Evolutionary conservation across 1,140 invertebrate species (phyloP), one percentile per base, ranked within the genome.

Genomic region (Drosophila hydei): DNA sequence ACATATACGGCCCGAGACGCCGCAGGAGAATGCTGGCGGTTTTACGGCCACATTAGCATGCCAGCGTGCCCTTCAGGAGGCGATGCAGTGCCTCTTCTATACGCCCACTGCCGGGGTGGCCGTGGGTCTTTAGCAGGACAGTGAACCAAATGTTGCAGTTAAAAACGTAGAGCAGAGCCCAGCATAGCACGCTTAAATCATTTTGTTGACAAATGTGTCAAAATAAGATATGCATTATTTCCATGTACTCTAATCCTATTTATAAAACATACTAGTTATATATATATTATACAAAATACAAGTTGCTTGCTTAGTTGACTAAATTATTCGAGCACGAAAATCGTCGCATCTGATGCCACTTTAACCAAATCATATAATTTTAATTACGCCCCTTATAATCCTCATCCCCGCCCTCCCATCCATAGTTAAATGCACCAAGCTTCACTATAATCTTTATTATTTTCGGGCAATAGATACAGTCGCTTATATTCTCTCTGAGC

Each of bases 31-130:
- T 73, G 98, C 97, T 16, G 98, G 97, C 42, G 98, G 98, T 3
- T 99, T 96, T 91, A 94, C 94, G 27, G 93, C 96, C 2, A 94
- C 94, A 5, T 92, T 98, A 67, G 97, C 97, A 3, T 99, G 98
- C 92, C 92, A 96, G 54, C 92, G 98, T 79, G 98, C 97, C 0
- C 91, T 99, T 8, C 96, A 98, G 92, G 98, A 99, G 91, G 96
- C 98, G 0, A 94, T 99, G 84, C 94, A 95, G 76, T 97, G 97
- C 25, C 92, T 98, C 0, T 98, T 95, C 87, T 94, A 95, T 72
- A 92, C 81, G 7, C 68, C 83, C 14, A 75, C 48, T 12, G 50
- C 71, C 4, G 81, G 81, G 14, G 27, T 92, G 12, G 93, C 92
- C 1, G 14, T 70, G 2, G 69, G 11, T 5, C 54, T 38, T 27